Evolutionary conservation across 1,140 invertebrate genomes (phyloP).

Genomic region (Adelges cooleyi): DNA sequence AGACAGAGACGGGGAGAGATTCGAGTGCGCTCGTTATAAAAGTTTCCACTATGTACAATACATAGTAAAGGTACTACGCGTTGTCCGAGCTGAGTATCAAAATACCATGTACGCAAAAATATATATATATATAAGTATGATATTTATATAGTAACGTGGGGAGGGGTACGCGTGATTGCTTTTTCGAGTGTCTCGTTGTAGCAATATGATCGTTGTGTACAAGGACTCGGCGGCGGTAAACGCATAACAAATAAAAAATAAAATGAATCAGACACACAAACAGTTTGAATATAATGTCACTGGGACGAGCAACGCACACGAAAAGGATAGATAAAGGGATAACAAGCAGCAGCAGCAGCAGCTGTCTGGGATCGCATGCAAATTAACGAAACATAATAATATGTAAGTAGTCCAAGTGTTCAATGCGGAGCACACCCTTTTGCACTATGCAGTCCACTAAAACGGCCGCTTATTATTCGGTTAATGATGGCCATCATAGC

Average conservation of each 20-base stretch:
- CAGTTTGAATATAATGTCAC: conserved; percentile 11
- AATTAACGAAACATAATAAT: not conserved
- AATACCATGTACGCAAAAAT: not conserved
- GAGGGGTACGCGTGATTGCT: conserved; percentile 15
- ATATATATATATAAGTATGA: no score
- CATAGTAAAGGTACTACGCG: no score
- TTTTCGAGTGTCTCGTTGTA: not conserved
- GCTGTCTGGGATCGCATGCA: not conserved
- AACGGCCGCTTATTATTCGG: no score
- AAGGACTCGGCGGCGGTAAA: no score
- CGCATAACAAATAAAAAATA: not conserved
- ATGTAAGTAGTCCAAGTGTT: not conserved
- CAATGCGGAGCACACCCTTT: no score
- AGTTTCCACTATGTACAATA: conserved; percentile 11
- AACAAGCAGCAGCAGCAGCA: conserved; percentile 1
- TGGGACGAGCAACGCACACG: not conserved
- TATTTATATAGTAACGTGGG: no score
- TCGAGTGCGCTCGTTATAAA: conserved; percentile 25
- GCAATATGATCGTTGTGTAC: no score
- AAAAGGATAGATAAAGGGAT: not conserved
- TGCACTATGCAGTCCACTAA: no score
- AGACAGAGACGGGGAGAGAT: not conserved
- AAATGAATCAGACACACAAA: not conserved
- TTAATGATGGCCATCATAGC: no score
- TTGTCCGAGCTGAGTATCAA: not conserved